Conservation (phyloP, 2,113 vertebrate species). For the Casuarius casuarius region DNA sequence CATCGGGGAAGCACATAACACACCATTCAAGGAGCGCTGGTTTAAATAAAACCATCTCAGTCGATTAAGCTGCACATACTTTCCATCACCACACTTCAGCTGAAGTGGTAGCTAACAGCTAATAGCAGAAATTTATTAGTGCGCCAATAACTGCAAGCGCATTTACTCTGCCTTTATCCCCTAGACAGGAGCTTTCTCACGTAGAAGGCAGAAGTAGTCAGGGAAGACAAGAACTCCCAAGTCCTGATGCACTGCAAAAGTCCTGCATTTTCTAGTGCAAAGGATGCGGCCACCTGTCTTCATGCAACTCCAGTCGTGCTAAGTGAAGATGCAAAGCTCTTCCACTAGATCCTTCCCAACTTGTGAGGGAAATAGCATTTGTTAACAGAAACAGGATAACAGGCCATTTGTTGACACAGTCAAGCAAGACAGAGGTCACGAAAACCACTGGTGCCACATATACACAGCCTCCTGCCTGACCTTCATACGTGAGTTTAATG, state of each 20-base stretch:
- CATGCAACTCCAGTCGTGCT: background rate
- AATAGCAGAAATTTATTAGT: background rate
- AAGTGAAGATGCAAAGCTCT: background rate
- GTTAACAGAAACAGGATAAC: background rate
- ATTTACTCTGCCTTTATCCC: background rate
- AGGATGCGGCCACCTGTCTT: rapidly evolving
- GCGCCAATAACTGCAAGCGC: background rate
- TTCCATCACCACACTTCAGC: rapidly evolving
- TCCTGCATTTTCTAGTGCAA: background rate
- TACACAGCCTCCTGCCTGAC: background rate
- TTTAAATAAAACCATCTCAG: background rate
- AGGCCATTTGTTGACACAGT: no score
- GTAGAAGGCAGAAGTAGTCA: background rate
- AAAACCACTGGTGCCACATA: background rate
- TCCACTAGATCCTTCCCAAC: background rate
- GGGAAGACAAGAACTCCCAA: background rate
- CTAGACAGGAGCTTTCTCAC: rapidly evolving
- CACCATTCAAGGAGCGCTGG: rapidly evolving
- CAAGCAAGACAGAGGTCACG: background rate
- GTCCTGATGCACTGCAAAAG: background rate
- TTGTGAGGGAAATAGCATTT: background rate
- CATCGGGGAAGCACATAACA: background rate
- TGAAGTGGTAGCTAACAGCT: background rate
- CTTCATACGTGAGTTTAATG: background rate
- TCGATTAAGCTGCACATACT: background rate